Evolutionary conservation across 2,113 vertebrate genomes (phyloP).

Genomic region (Chelonoidis abingdonii): DNA sequence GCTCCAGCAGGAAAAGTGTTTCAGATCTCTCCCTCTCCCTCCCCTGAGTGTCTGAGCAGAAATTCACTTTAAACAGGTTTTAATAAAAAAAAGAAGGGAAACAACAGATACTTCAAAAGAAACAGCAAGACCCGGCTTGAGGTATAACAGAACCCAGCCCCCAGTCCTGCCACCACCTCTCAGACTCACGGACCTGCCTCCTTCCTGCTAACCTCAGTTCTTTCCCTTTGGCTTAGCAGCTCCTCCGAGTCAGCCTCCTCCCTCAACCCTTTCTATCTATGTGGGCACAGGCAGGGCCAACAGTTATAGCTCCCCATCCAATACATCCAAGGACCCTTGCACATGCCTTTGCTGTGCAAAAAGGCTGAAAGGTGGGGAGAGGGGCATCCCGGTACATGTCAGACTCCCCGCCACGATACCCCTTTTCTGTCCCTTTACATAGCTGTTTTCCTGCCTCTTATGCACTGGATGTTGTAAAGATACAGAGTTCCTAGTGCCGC

Average conservation of each 20-base stretch:
- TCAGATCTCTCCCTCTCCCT: accelerated
- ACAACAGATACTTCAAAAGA: background rate
- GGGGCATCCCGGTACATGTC: no score
- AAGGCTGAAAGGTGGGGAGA: no score
- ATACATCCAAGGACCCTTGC: no score
- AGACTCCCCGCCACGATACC: background rate
- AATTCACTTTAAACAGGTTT: background rate
- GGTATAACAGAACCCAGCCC: background rate
- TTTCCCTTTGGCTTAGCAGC: no score
- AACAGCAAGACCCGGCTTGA: no score
- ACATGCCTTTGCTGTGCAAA: no score
- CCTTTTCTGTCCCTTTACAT: background rate
- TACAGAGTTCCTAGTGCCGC: background rate
- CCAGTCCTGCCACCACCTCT: background rate
- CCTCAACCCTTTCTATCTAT: no score
- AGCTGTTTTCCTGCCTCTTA: background rate
- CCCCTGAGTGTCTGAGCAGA: background rate
- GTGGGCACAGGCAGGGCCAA: no score
- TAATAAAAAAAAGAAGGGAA: background rate
- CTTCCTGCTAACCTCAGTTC: background rate
- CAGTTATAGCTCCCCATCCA: no score
- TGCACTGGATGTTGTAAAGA: background rate
- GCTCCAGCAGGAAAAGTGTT: background rate
- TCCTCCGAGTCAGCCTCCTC: no score
- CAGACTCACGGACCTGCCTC: background rate